phyloP scores from a whole-genome alignment of 2,113 vertebrate species.

The Crocuta crocuta region DNA sequence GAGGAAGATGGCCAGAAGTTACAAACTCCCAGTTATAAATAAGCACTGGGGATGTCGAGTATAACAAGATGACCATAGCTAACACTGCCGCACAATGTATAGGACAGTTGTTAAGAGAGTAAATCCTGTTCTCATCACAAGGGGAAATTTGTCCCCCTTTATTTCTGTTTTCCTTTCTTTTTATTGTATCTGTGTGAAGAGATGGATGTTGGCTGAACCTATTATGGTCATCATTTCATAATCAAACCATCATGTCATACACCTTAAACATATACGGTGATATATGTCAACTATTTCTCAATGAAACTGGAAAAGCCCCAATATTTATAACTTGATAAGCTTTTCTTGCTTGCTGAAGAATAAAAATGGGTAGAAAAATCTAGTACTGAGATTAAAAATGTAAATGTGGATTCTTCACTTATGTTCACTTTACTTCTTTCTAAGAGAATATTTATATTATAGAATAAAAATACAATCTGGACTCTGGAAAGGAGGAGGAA shows the following conservation, averaged over 20 bases:
- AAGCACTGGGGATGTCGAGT: too few relatives aligned
- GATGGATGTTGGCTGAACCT: background rate
- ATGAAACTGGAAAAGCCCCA: background rate
- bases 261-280: background rate
- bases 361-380: background rate
- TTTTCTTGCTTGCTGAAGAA: background rate
- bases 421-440: background rate
- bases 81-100: too few relatives aligned
- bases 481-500: background rate
- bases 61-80: too few relatives aligned
- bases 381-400: background rate
- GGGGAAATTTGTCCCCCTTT: background rate
- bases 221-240: background rate
- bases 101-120: too few relatives aligned
- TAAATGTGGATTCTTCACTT: background rate
- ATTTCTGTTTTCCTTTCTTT: too few relatives aligned
- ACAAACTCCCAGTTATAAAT: too few relatives aligned
- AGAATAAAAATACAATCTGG: background rate
- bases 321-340: background rate
- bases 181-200: background rate
- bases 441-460: constrained; percentile 3
- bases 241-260: background rate
- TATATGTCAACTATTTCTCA: background rate
- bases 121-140: background rate
- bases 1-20: too few relatives aligned